Evolutionary conservation across 2,113 vertebrate species (phyloP).

Genomic region (Notothenia rossii): DNA sequence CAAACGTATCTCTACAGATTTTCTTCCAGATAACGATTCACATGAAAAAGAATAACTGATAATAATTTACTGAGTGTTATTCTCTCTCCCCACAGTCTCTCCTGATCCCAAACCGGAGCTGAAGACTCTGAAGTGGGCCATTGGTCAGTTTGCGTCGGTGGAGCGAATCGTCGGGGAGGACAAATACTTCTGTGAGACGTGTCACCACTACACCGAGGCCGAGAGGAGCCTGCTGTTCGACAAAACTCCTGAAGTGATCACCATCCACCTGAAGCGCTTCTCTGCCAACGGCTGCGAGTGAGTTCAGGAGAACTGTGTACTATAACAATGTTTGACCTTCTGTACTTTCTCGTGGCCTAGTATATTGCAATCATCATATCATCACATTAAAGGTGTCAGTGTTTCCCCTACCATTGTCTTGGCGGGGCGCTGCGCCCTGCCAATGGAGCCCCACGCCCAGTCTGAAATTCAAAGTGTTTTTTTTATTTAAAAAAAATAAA

Average conservation of each 20-base stretch:
- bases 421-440: no score
- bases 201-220: constrained; percentile 95
- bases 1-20: neutral
- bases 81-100: constrained; percentile 87
- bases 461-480: no score
- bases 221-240: constrained; percentile 97
- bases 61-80: neutral
- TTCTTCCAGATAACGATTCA: neutral
- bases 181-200: constrained; percentile 99
- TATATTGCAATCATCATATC: no score
- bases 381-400: no score
- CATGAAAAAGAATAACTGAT: neutral
- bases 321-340: no score
- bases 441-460: no score
- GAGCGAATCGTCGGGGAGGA: constrained; percentile 98
- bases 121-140: constrained; percentile 96
- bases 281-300: constrained; percentile 94
- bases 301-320: constrained; percentile 26
- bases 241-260: constrained; percentile 97
- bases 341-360: no score
- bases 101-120: constrained; percentile 95
- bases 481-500: no score
- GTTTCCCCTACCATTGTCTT: no score
- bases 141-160: constrained; percentile 97
- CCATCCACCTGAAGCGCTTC: constrained; percentile 98